Evolutionary conservation across 2,888 invertebrate species (phyloP).

Genomic region (Lasioglossum lativentre): DNA sequence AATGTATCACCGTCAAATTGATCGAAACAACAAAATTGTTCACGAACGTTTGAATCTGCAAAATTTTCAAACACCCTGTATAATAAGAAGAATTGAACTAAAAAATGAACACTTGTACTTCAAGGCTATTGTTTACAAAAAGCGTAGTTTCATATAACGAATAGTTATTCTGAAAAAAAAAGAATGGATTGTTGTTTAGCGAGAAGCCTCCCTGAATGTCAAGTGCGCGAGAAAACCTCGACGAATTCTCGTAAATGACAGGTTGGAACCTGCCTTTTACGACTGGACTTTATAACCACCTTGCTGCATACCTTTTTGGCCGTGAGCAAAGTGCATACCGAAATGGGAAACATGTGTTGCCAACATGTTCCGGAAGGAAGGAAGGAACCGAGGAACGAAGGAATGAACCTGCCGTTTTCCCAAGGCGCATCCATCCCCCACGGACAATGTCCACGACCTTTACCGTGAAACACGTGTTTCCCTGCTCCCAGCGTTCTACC

Average conservation of each 20-base stretch:
- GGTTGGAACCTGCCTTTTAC: conserved; percentile 63
- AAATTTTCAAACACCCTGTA: too few species aligned
- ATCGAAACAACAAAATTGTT: too few species aligned
- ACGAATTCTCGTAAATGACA: conserved; percentile 23
- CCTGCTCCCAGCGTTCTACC: conserved; percentile 28
- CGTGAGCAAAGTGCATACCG: conserved; percentile 51
- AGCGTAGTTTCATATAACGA: not conserved
- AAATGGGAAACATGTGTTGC: conserved; percentile 66
- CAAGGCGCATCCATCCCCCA: conserved; percentile 9
- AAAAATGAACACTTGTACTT: too few species aligned
- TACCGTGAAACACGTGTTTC: conserved; percentile 51
- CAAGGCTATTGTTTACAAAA: too few species aligned
- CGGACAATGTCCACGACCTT: conserved; percentile 57
- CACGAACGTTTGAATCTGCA: too few species aligned
- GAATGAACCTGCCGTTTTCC: conserved; percentile 55
- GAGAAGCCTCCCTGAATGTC: not conserved
- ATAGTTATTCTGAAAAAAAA: not conserved
- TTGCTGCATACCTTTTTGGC: conserved; percentile 58
- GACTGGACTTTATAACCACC: conserved; percentile 64
- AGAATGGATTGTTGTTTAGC: not conserved
- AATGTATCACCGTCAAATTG: too few species aligned
- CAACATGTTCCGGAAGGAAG: conserved; percentile 51
- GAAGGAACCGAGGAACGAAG: conserved; percentile 13
- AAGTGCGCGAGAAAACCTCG: conserved; percentile 1
- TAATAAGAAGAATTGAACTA: too few species aligned